Evolutionary conservation across 2,888 invertebrate species (phyloP).

Genomic region (Drosophila rubida): DNA sequence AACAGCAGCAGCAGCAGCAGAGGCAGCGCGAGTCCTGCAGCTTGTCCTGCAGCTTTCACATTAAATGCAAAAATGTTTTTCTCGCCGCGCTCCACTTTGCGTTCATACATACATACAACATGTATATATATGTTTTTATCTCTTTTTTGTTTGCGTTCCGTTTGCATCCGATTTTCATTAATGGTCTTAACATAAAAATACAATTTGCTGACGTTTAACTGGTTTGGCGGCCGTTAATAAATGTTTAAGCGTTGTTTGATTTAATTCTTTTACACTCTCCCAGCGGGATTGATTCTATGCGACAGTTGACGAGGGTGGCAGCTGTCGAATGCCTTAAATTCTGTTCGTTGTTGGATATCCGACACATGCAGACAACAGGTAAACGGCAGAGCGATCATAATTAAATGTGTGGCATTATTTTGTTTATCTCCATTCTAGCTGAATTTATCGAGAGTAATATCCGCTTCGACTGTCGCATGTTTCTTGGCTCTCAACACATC

Average conservation of each 20-base stretch:
- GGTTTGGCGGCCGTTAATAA: constrained; percentile 65
- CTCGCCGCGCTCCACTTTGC: constrained; percentile 24
- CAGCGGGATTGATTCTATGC: constrained; percentile 23
- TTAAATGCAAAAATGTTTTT: constrained; percentile 65
- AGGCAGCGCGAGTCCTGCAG: constrained; percentile 36
- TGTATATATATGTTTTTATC: neutral
- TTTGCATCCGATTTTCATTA: constrained; percentile 72
- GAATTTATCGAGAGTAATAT: too few species aligned
- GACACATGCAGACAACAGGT: neutral
- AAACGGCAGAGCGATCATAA: neutral
- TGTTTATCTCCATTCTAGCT: neutral
- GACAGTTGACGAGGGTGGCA: neutral
- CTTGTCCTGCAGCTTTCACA: constrained; percentile 36
- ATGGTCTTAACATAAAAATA: constrained; percentile 78
- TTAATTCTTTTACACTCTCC: constrained; percentile 41
- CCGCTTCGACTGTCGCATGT: neutral
- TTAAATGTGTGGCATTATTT: neutral
- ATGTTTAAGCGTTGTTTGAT: constrained; percentile 73
- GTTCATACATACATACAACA: neutral
- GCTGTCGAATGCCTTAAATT: neutral
- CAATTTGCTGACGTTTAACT: constrained; percentile 75
- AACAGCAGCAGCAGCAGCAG: neutral
- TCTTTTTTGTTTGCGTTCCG: constrained; percentile 42
- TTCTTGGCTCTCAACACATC: neutral
- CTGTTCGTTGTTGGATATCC: neutral